Evolutionary conservation across 1,140 invertebrate genomes (phyloP), one percentile per base, ranked within the genome.

Genomic region (Hylaeus volcanicus): DNA sequence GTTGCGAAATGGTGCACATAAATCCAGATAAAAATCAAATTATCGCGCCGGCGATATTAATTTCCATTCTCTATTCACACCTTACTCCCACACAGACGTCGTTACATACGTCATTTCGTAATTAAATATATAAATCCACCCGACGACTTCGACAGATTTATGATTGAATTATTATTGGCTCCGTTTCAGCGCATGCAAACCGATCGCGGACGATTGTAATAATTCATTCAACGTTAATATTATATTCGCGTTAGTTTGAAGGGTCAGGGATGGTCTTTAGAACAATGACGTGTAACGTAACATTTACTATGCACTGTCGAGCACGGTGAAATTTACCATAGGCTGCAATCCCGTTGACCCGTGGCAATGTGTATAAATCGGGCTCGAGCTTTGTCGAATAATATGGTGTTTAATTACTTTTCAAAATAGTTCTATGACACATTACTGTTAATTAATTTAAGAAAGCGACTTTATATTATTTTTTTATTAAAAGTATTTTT

Each of bases 241-340:
- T 58, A 58, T n/a, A 58, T 58, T 58, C 14, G 55, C 55, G 55
- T 58, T 26, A 60, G n/a, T n/a, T 60, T 37, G 58, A 26, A 37
- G 4, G 58, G 6, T 5, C 58, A 6, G 8, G 5, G 12, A 26
- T 26, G n/a, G 58, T 5, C 37, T 37, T 60, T 37, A 37, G 58
- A 60, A 60, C 58, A n/a, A 60, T 60, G 58, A 60, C 26, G 37
- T 60, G 58, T n/a, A 26, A 60, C 58, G 58, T 60, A 60, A 60
- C n/a, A 37, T 60, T 37, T 8, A 37, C 58, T 5, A 37, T n/a
- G n/a, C 3, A 12, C 58, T 2, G 58, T 60, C 58, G 37, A 5
- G 15, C 12, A 12, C 58, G 12, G 3, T 8, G 58, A n/a, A 37
- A 60, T 60, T 60, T 60, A 60, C n/a, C 58, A 26, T 26, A 6